phyloP scores from a whole-genome alignment of 2,888 invertebrate species.

The Metopia argyrocephala region DNA sequence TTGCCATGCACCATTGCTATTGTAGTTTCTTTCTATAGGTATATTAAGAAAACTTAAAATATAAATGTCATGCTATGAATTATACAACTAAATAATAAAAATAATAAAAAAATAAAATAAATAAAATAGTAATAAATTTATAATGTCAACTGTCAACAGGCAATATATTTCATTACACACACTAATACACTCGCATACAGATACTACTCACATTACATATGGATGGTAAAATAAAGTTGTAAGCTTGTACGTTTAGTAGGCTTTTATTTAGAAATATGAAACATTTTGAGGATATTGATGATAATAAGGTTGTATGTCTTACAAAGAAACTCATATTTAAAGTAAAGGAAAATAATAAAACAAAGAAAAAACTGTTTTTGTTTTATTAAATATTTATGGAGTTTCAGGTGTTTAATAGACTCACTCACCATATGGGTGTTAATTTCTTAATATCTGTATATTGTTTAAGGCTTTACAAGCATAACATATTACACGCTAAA shows the following conservation, averaged over 20 bases:
- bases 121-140: slow-evolving; percentile 78
- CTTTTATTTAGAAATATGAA: no score
- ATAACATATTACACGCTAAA: background rate
- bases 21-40: no score
- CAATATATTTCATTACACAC: slow-evolving; percentile 65
- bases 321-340: background rate
- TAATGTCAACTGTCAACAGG: slow-evolving; percentile 75
- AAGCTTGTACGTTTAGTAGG: no score
- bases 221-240: no score
- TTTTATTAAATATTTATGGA: slow-evolving; percentile 35
- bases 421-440: slow-evolving; percentile 9
- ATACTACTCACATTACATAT: background rate
- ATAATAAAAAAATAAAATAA: slow-evolving; percentile 66
- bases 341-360: background rate
- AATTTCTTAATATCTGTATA: slow-evolving; percentile 4
- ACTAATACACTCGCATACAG: background rate
- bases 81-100: slow-evolving; percentile 65
- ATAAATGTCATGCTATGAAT: slow-evolving; percentile 63
- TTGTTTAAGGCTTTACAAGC: background rate
- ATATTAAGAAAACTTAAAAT: slow-evolving; percentile 43
- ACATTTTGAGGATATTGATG: background rate
- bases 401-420: slow-evolving; percentile 44
- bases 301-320: background rate
- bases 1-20: no score
- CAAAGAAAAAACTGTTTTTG: background rate